These are phyloP conservation scores for Microcebus jonahi DNA, from an alignment of 2,113 vertebrate species.

Conservation along the genomic window DNA sequence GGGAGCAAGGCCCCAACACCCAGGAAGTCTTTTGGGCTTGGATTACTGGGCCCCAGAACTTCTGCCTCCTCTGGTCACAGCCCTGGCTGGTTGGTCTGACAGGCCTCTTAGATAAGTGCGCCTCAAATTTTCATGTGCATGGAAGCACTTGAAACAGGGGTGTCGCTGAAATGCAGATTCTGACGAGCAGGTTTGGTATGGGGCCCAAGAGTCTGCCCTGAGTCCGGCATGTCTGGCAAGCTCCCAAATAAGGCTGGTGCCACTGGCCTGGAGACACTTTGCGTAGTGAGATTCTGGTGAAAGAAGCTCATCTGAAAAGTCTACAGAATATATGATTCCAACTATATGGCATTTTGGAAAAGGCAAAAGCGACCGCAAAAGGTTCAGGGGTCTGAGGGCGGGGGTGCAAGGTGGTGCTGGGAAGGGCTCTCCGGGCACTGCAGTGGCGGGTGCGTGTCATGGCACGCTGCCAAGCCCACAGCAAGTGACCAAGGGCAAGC, in stretches of 20 bases:
- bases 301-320: neutral
- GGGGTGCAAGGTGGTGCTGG: neutral
- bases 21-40: neutral
- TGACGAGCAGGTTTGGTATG: neutral
- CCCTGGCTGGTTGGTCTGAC: neutral
- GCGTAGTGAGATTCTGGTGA: neutral
- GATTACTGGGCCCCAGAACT: neutral
- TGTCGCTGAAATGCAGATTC: neutral
- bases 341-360: neutral
- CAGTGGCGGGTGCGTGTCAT: neutral
- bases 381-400: neutral
- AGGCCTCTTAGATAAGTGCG: neutral
- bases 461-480: neutral
- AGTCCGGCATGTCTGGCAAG: neutral
- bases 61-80: neutral
- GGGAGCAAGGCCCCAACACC: neutral
- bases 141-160: neutral
- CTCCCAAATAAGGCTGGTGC: neutral
- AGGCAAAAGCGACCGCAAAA: neutral
- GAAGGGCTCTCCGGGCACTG: neutral
- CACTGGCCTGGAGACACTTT: neutral
- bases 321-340: neutral
- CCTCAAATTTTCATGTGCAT: neutral
- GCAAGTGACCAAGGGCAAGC: neutral
- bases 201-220: neutral